Conservation (phyloP, 2,113 vertebrate species). For the Pristiophorus japonicus region DNA sequence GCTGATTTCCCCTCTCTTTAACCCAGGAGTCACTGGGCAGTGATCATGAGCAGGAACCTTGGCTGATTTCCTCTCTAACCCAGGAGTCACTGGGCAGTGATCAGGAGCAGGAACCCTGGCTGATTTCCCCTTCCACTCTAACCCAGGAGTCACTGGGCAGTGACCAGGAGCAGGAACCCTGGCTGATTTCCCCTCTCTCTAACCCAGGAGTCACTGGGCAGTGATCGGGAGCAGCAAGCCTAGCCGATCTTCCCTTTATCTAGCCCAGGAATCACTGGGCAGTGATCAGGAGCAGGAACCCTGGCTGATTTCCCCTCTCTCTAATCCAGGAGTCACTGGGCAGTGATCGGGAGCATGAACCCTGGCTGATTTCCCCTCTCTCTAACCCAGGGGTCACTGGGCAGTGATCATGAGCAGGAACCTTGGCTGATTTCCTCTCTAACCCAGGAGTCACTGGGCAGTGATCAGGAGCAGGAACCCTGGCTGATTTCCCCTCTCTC, state of each 20-base stretch:
- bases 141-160: not conserved
- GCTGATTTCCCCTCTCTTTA: not conserved
- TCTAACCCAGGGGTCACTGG: not conserved
- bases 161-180: not conserved
- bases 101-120: not conserved
- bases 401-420: not conserved
- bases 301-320: not conserved
- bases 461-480: not conserved
- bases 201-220: not conserved
- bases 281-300: not conserved
- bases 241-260: not conserved
- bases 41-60: not conserved
- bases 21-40: not conserved
- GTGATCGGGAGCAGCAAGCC: not conserved
- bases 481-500: not conserved
- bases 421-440: not conserved
- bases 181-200: not conserved
- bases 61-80: too few relatives aligned
- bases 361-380: not conserved
- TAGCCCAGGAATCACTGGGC: not conserved
- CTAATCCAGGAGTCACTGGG: not conserved
- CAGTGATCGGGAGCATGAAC: not conserved
- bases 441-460: not conserved
- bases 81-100: not conserved
- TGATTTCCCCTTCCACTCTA: not conserved